Evolutionary conservation across 2,113 vertebrate species (phyloP).

Genomic region (Cyanistes caeruleus): DNA sequence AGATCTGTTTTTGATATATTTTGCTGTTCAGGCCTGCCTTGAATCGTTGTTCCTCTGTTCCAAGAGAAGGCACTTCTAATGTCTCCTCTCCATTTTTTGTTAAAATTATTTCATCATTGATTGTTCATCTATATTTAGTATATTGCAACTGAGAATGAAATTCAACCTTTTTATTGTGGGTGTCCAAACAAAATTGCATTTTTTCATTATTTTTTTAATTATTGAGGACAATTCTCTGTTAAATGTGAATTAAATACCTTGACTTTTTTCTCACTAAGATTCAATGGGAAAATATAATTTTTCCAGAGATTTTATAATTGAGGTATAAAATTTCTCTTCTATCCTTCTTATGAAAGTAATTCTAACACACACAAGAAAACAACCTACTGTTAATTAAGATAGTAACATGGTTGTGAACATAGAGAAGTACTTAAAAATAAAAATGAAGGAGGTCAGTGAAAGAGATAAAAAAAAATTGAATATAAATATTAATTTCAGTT

Average conservation of each 20-base stretch:
- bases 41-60: neutral
- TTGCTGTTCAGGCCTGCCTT: neutral
- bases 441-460: neutral
- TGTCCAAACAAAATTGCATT: neutral
- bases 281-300: neutral
- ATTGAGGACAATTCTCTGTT: neutral
- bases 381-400: neutral
- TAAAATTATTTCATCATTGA: neutral
- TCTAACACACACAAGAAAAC: neutral
- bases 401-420: neutral
- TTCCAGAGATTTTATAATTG: neutral
- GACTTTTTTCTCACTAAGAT: neutral
- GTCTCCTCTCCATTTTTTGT: neutral
- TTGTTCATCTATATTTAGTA: neutral
- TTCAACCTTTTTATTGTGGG: neutral
- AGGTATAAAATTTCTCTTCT: neutral
- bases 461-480: neutral
- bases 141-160: neutral
- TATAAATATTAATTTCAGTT: neutral
- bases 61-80: neutral
- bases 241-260: neutral
- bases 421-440: neutral
- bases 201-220: neutral
- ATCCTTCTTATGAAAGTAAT: neutral
- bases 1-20: neutral